A percentile compares a stretch with the other conserved stretches of the same genome.
Conservation (phyloP, 2,797 vertebrate genomes). For the Poeciliopsis turneri region DNA sequence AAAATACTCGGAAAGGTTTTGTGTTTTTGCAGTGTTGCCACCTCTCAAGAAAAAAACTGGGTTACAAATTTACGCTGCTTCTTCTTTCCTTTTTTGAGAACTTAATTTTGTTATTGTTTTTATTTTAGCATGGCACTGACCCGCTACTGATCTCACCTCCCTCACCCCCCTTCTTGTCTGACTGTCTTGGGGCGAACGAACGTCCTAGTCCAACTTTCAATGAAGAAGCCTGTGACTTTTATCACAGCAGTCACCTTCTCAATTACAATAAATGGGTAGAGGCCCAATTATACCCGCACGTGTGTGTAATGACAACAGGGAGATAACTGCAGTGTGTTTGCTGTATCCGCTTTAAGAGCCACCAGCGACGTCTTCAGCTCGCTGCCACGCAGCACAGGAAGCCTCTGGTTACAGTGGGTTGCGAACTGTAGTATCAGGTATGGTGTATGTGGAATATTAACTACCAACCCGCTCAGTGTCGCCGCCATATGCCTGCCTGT, state of each 20-base stretch:
- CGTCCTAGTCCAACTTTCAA: too few species aligned
- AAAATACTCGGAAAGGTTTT: too few species aligned
- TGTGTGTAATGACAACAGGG: constrained; percentile 79
- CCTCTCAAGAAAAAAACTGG: too few species aligned
- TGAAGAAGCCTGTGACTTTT: too few species aligned
- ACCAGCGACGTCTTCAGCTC: constrained; percentile 65
- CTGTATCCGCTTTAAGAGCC: constrained; percentile 59
- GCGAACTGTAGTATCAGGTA: constrained; percentile 19
- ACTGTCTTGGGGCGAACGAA: too few species aligned
- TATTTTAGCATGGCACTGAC: too few species aligned
- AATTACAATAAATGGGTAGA: constrained; percentile 57
- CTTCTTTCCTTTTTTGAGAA: too few species aligned
- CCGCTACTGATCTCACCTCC: too few species aligned
- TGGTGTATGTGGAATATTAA: constrained; percentile 19
- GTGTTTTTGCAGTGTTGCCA: too few species aligned
- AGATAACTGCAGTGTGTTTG: constrained; percentile 78
- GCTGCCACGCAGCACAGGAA: constrained; percentile 25
- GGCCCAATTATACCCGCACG: constrained; percentile 71
- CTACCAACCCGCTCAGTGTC: constrained; percentile 17
- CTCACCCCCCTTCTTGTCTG: too few species aligned
- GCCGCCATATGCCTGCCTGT: constrained; percentile 18
- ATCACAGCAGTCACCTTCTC: constrained; percentile 46
- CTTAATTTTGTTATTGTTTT: too few species aligned
- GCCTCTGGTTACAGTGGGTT: constrained; percentile 11
- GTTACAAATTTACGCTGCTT: too few species aligned